Percentiles rank a stretch among this genome's conserved stretches.
phyloP scores from a whole-genome alignment of 2,113 vertebrate species.

The Apeltes quadracus region DNA sequence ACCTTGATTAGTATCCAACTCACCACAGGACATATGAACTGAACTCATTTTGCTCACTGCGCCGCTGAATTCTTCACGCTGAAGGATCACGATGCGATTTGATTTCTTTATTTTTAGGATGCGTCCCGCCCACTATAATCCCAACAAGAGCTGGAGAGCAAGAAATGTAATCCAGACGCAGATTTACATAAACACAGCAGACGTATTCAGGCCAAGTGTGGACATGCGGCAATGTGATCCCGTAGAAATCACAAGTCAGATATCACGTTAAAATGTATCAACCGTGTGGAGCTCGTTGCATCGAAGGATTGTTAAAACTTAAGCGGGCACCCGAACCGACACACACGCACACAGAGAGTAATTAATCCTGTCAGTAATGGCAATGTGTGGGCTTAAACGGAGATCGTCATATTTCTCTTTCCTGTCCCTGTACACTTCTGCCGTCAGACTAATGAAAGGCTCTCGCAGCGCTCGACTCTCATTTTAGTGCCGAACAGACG shows the following conservation, averaged over 20 bases:
- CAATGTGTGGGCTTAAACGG: constrained; percentile 61
- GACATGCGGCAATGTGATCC: constrained; percentile 44
- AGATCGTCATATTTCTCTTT: constrained; percentile 64
- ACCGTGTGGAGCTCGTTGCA: constrained; percentile 16
- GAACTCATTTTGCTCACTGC: constrained; percentile 8
- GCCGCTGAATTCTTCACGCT: neutral
- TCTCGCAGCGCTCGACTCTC: constrained; percentile 59
- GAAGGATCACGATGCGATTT: constrained; percentile 43
- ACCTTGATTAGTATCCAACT: constrained; percentile 8
- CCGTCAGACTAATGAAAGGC: constrained; percentile 70
- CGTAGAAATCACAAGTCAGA: constrained; percentile 49
- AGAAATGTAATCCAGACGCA: constrained; percentile 62
- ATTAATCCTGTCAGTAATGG: constrained; percentile 70
- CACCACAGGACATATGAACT: neutral
- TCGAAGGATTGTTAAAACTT: constrained; percentile 7
- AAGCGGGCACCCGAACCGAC: constrained; percentile 35
- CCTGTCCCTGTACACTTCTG: constrained; percentile 58
- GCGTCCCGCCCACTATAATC: constrained; percentile 44
- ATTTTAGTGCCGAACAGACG: constrained; percentile 63
- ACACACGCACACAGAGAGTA: constrained; percentile 49
- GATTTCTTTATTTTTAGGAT: constrained; percentile 42
- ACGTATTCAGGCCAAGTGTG: constrained; percentile 68
- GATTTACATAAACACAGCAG: constrained; percentile 67
- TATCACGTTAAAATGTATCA: constrained; percentile 37
- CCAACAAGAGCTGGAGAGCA: constrained; percentile 42